Evolutionary conservation across 1,140 invertebrate species (phyloP).

Genomic region (Myzus persicae): DNA sequence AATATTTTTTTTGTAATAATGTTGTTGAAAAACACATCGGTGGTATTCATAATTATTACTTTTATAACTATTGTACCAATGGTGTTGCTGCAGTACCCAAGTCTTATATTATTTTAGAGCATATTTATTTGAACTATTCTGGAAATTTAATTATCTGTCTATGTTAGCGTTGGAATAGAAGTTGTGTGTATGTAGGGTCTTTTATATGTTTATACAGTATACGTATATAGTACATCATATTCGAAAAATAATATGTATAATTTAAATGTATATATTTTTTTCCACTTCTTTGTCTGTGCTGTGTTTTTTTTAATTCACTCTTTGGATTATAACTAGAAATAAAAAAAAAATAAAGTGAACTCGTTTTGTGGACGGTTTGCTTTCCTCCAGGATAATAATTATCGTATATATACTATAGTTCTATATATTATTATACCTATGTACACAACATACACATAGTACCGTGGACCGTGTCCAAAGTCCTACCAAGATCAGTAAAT

Average conservation of each 20-base stretch:
- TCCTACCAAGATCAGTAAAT: conserved; percentile 39
- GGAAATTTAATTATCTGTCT: background rate
- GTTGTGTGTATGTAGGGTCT: background rate
- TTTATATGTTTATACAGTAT: background rate
- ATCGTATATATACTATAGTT: background rate
- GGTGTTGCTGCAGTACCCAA: background rate
- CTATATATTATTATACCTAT: background rate
- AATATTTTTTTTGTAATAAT: background rate
- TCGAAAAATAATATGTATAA: background rate
- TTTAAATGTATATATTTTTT: background rate
- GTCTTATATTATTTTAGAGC: background rate
- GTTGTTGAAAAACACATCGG: background rate
- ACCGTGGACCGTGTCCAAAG: conserved; percentile 42
- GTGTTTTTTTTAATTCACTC: background rate
- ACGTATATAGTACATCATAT: background rate
- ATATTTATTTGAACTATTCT: background rate
- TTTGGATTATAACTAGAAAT: background rate
- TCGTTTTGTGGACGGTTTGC: background rate
- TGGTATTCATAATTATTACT: background rate
- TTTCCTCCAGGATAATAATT: conserved; percentile 25
- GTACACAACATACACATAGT: conserved; percentile 19
- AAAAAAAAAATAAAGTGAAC: background rate
- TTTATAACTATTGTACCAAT: background rate
- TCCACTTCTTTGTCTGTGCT: background rate
- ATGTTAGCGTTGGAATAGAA: background rate